Percentiles rank a stretch among this genome's conserved stretches.
These are phyloP conservation scores for Macrosteles quadrilineatus DNA, from an alignment of 1,140 invertebrate genomes.

Conservation along the genomic window DNA sequence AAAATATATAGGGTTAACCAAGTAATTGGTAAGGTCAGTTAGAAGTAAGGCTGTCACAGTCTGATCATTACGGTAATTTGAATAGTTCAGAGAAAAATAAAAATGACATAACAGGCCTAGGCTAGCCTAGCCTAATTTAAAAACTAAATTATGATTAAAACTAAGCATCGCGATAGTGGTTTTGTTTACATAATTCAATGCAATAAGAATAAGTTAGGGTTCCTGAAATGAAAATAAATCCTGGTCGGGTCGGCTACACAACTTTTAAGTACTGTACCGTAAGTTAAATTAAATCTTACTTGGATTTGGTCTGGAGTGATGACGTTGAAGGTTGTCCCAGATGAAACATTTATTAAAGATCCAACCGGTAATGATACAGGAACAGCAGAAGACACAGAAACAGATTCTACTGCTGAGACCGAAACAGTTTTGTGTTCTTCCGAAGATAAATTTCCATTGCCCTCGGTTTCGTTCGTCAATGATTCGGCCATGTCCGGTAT, in stretches of 20 bases:
- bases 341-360: constrained; percentile 68
- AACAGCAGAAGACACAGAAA: constrained; percentile 54
- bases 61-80: no score
- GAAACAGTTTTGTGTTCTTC: constrained; percentile 38
- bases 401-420: constrained; percentile 46
- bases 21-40: no score
- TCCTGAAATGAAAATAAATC: background rate
- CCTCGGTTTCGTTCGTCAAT: constrained; percentile 60
- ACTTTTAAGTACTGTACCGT: no score
- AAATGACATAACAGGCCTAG: no score
- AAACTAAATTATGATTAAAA: no score
- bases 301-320: constrained; percentile 80
- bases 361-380: constrained; percentile 76
- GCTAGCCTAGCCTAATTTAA: no score
- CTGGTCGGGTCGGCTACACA: background rate
- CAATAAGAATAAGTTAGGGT: constrained; percentile 7
- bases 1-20: no score
- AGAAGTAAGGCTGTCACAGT: no score
- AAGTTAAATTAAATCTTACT: constrained; percentile 44
- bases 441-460: constrained; percentile 52
- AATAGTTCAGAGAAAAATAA: no score
- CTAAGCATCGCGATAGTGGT: no score
- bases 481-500: constrained; percentile 68
- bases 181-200: no score
- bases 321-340: constrained; percentile 74